Evolutionary conservation across 1,140 invertebrate species (phyloP), one percentile per base, ranked within the genome.

Genomic region (Bombus confusus): DNA sequence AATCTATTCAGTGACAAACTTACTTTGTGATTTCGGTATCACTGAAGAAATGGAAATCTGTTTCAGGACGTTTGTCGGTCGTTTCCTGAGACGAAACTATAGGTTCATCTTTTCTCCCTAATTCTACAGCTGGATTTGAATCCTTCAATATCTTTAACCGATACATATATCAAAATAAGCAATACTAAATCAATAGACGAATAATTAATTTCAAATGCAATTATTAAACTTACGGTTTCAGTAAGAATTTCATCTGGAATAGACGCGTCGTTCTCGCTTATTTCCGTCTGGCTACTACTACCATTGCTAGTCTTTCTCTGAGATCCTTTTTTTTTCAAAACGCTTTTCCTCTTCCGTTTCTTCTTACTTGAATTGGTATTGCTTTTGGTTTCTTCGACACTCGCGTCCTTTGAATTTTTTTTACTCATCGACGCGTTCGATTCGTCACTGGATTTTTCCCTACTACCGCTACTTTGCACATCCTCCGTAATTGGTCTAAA

Each of bases 11-110:
- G 43, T 28, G 52, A 9, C 18, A 72, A 41, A 69, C 77, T 41
- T 93, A 97, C 97, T 97, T 96, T 31, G 97, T 97, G 41, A 98
- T 95, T 95, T 99, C 98, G 1, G 98, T 98, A 91, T 99, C 98
- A 93, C 98, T 99, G 93, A 98, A 99, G 94, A 99, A 99, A 93
- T 98, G 97, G 84, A 97, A 97, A 93, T 98, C 97, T 25, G 96
- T 95, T 91, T 97, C 95, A 28, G 89, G 91, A 59, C 93, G 93
- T n/a, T 59, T 87, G 13, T 88, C 82, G 64, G 82, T 13, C 41
- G 64, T 41, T 71, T 90, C 88, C n/a, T 90, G 86, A 10, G 80
- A 25, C 2, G 85, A 74, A 28, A 69, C 79, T 8, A 72, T 4
- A 43, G 90, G 81, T 68, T 91, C 91, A 66, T 83, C 90, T 79